Evolutionary conservation across 92 coral and sea anemone genomes (phyloP), one percentile per base, ranked within the genome.

Genomic region (Blastomussa wellsi): DNA sequence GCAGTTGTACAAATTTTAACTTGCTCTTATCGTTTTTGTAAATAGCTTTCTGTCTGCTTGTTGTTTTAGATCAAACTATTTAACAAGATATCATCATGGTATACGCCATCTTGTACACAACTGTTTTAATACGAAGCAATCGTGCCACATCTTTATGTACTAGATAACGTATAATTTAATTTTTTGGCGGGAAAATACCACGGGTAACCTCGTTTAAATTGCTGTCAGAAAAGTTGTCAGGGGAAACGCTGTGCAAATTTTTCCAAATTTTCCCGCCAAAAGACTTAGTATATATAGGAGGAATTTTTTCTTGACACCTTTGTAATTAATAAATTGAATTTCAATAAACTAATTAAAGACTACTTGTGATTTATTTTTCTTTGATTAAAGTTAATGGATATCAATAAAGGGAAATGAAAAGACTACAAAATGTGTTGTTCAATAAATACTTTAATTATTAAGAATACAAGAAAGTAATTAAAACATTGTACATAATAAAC

Each of bases 161-260:
- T 20, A 51, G 22, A 51, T 51, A 22, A 22, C 16, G 57, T 51
- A 22, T n/a, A n/a, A n/a, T n/a, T 51, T 41, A 13, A 1, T 14
- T 51, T 51, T 51, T 51, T 51, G 57, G 57, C 57, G 57, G 57
- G 57, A 51, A 51, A 51, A 12, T 1, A 14, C 16, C 22, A 51
- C 14, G 57, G 1, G 22, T 1, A 51, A 4, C 57, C 22, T 1
- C 16, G 57, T 17, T 7, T 14, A 51, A 0, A 14, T 51, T 51
- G 14, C 16, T 4, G 14, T 5, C 16, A 22, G 26, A 22, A 62
- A 62, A 62, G 78, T 42, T 73, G 53, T 32, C 35, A 73, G 78
- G 78, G 53, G 53, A 73, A 73, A 73, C 78, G 51, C 78, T 73
- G 78, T 73, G 78, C 78, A 73, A 73, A 73, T 41, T 3, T 2